Base-by-base conservation (phyloP, 2,888 invertebrate species). In the Pinctada fucata region DNA sequence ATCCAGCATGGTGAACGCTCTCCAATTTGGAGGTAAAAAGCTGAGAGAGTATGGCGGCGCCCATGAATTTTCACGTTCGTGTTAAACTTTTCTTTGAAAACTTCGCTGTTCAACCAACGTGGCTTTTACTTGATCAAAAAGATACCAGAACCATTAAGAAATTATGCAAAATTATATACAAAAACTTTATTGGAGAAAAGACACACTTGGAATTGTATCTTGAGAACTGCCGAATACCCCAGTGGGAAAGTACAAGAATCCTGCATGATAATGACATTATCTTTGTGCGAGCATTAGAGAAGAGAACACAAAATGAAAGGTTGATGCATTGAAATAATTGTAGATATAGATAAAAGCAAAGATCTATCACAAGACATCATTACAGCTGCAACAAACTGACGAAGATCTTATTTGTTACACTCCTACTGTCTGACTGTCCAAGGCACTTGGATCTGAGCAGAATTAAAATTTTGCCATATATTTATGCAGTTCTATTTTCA, bases 31-130 rank as follows among this genome's bases (percentile, higher is more conserved):
- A 66, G 66, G 74, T 70, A 52, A 73, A 10, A 3, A 68, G 47
- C 68, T 47, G 10, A 47, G 8, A 6, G 45, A 86, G 83, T 48
- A 85, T 85, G 85, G 82, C 86, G 51, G 81, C 86, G 58, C 58
- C 82, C 82, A 75, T 63, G 76, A 66, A 70, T 51, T 72, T 72
- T n/a, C 80, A 83, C 64, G 83, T 83, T 66, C 80, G 86, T 75
- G 81, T 86, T 75, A 79, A 82, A 68, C 75, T 86, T 63, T 75
- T 71, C n/a, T 86, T 85, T 74, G 81, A 83, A 50, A 78, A 79
- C 47, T 10, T 48, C 13, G 52, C 48, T 47, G 8, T 82, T 48
- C 83, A 83, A 16, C 82, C 79, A 16, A 77, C 79, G 5, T 86
- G 86, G 86, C 72, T 85, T 75, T 75, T 86, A 50, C 79, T 86